phyloP scores from a whole-genome alignment of 2,888 invertebrate genomes.

The Acrocyrtus sp. region DNA sequence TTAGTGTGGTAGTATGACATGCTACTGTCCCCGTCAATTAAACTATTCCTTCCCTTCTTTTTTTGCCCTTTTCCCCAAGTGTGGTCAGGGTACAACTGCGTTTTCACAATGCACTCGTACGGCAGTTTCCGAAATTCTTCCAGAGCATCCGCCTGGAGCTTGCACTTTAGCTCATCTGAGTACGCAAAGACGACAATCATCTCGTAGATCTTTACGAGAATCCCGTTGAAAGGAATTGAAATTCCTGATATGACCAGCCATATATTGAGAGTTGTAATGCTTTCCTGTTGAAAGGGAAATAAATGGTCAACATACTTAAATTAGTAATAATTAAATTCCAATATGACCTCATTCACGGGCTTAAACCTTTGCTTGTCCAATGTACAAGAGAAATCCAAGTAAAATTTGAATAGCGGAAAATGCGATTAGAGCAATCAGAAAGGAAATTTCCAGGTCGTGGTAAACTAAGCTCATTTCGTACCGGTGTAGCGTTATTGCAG shows the following conservation, averaged over 20 bases:
- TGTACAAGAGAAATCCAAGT: conserved; percentile 9
- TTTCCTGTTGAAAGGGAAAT: conserved; percentile 7
- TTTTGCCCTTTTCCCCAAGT: too few species aligned
- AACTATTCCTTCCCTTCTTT: too few species aligned
- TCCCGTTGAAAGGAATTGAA: background rate
- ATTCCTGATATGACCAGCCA: conserved; percentile 24
- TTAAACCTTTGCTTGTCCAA: conserved; percentile 9
- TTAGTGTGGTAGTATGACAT: too few species aligned
- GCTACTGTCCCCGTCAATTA: too few species aligned
- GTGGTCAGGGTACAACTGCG: conserved; percentile 29
- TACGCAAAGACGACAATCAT: conserved; percentile 39
- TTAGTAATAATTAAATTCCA: background rate
- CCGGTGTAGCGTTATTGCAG: too few species aligned
- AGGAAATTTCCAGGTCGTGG: too few species aligned
- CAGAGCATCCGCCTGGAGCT: conserved; percentile 13
- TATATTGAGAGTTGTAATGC: background rate
- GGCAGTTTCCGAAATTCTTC: conserved; percentile 30
- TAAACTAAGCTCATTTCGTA: too few species aligned
- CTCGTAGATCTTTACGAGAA: conserved; percentile 26
- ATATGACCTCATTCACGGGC: background rate
- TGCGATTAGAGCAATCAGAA: conserved; percentile 1
- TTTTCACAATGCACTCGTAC: conserved; percentile 24
- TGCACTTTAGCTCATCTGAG: conserved; percentile 17
- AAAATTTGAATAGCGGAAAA: conserved; percentile 7
- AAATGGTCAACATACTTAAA: background rate